A percentile compares a stretch with the other conserved stretches of the same genome.
Evolutionary conservation across 2,113 vertebrate species (phyloP).

Genomic region (Melanerpes aurifrons): DNA sequence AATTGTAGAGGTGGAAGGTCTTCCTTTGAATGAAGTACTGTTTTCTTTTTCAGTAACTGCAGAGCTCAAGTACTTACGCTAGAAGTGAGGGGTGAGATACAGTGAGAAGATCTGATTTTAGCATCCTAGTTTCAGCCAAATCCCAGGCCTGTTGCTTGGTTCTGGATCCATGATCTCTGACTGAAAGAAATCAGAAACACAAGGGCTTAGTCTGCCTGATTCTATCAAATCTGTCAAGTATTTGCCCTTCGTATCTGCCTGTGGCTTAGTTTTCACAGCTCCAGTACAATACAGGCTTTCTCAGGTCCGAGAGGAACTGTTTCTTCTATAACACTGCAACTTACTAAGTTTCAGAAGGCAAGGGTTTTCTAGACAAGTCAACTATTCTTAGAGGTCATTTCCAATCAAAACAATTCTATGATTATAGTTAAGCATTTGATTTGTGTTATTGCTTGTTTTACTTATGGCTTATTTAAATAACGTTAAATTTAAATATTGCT

Average conservation of each 20-base stretch:
- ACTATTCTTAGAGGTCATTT: too few relatives aligned
- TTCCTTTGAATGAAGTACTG: background rate
- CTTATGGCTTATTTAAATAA: background rate
- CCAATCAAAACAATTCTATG: too few relatives aligned
- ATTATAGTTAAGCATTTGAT: background rate
- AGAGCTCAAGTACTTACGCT: background rate
- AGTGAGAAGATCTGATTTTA: background rate
- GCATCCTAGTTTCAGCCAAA: background rate
- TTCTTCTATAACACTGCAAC: background rate
- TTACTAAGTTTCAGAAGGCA: background rate
- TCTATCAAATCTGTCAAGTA: background rate
- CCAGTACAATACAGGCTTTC: background rate
- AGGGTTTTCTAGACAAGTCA: background rate
- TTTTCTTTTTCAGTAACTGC: background rate
- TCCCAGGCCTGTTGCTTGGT: background rate
- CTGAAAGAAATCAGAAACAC: background rate
- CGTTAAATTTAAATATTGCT: background rate
- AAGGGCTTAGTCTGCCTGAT: background rate
- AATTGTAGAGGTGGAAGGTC: accelerated
- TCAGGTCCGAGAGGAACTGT: background rate
- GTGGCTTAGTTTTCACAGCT: background rate
- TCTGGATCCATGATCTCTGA: background rate
- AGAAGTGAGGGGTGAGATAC: too few relatives aligned
- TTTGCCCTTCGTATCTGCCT: background rate
- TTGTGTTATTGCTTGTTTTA: background rate